Evolutionary conservation across 2,113 vertebrate genomes (phyloP), one percentile per base, ranked within the genome.

Genomic region (Sphyrna mokarran): DNA sequence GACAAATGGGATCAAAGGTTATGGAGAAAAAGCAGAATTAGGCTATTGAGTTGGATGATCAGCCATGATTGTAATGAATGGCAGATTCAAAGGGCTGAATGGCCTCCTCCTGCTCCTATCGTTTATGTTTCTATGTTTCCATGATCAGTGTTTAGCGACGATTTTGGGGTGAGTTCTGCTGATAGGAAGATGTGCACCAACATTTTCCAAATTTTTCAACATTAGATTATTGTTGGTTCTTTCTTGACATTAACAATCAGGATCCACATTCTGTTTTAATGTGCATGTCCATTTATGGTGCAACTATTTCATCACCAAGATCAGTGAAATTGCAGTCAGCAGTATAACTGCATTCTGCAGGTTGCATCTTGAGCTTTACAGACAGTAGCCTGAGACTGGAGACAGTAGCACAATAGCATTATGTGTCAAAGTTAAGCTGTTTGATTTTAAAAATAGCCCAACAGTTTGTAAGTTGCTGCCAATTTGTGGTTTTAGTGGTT

Each of bases 401-500:
- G 63, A 23, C 54, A n/a, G 13, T 18, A 6, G n/a, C 14, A 40
- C 40, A 37, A 83, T 40, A 83, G 80, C 80, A 40, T 83, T 40
- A 40, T 83, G n/a, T 10, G 87, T 90, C 29, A 63, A 58, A 90
- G 87, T 90, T 61, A 63, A 90, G 58, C 58, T 87, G 29, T 33
- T 3, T 90, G 54, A n/a, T 63, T 90, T 90, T 90, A 90, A 43
- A 70, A 94, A 94, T 94, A 94, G 16, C 37, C 18, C 20, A 68
- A 37, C 37, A 69, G 22, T 70, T 43, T 70, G 93, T 14, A 70
- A 37, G 33, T 18, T 14, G 63, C 63, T 68, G 87, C 20, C 87
- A 90, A 94, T n/a, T 94, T 94, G n/a, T 94, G 93, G 93, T 94
- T 94, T 94, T 94, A 48, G 93, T 48, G 93, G 93, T 94, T 48